phyloP scores from a whole-genome alignment of 2,888 invertebrate species.

The Trissolcus japonicus region DNA sequence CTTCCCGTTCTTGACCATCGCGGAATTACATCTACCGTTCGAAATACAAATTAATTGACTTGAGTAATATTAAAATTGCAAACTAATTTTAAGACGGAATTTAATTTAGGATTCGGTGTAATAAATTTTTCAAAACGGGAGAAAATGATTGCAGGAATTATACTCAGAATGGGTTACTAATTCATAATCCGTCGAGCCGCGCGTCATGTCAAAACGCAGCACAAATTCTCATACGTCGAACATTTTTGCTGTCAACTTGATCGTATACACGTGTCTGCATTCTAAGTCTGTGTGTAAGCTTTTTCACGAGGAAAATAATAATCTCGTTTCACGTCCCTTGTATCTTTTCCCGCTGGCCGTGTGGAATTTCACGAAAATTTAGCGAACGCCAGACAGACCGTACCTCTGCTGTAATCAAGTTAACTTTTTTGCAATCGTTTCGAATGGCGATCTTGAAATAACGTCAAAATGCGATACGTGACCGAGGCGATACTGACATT shows the following conservation, averaged over 20 bases:
- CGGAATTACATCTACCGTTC: not conserved
- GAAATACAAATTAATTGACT: not conserved
- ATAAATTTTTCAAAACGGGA: constrained; percentile 20
- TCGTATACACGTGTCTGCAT: constrained; percentile 36
- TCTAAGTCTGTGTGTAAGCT: constrained; percentile 32
- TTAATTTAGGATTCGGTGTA: not conserved
- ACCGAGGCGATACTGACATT: constrained; percentile 31
- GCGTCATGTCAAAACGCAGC: constrained; percentile 46
- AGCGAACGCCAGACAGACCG: constrained; percentile 27
- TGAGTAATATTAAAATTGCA: not conserved
- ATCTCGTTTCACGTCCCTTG: constrained; percentile 38
- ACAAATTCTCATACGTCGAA: constrained; percentile 39
- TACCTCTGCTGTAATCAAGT: constrained; percentile 26
- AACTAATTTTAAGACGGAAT: too few species aligned
- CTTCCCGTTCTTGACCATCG: constrained; percentile 6
- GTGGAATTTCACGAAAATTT: constrained; percentile 36
- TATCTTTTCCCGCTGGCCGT: constrained; percentile 28
- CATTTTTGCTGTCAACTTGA: constrained; percentile 43
- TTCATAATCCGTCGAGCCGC: constrained; percentile 41
- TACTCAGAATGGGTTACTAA: constrained; percentile 37
- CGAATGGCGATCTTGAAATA: constrained; percentile 44
- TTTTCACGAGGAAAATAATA: constrained; percentile 48
- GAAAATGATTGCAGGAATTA: constrained; percentile 22
- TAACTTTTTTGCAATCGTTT: constrained; percentile 49
- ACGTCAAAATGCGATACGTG: constrained; percentile 49